phyloP scores from a whole-genome alignment of 1,140 invertebrate species.

The Teleogryllus occipitalis region DNA sequence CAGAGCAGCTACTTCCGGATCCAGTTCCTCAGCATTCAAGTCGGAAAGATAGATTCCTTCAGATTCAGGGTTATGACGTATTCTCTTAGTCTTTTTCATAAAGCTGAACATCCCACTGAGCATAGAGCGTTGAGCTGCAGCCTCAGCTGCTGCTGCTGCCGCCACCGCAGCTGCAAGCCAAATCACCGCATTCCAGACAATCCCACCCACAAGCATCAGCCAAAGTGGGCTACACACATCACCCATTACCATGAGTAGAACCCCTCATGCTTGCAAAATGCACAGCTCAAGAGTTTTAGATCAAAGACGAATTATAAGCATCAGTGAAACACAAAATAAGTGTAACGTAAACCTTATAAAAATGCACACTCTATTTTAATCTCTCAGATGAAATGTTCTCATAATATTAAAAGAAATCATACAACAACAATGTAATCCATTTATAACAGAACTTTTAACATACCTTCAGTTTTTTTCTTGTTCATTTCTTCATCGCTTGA shows the following conservation, averaged over 20 bases:
- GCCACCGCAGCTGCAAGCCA: background rate
- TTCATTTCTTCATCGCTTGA: conserved; percentile 16
- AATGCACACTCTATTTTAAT: no score
- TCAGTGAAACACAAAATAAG: no score
- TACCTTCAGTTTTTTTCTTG: conserved; percentile 13
- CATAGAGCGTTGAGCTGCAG: conserved; percentile 62
- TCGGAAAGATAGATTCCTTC: conserved; percentile 92
- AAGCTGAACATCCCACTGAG: conserved; percentile 86
- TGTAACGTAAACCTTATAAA: no score
- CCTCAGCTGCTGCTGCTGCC: conserved; percentile 11
- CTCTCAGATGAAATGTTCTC: background rate
- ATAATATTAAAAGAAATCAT: background rate
- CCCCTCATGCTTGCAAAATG: background rate
- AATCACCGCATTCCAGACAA: background rate
- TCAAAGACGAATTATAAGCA: no score
- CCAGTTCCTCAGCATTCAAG: conserved; percentile 75
- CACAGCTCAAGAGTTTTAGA: no score
- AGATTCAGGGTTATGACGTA: conserved; percentile 56
- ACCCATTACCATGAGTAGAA: background rate
- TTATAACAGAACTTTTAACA: background rate
- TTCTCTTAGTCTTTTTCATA: conserved; percentile 71
- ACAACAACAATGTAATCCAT: background rate
- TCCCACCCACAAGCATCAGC: background rate
- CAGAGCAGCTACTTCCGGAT: conserved; percentile 80
- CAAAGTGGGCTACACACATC: background rate